Percentiles rank a stretch among this genome's conserved stretches.
These are phyloP conservation scores for Mylabris phalerata DNA, from an alignment of 1,140 invertebrate species.

Conservation along the genomic window DNA sequence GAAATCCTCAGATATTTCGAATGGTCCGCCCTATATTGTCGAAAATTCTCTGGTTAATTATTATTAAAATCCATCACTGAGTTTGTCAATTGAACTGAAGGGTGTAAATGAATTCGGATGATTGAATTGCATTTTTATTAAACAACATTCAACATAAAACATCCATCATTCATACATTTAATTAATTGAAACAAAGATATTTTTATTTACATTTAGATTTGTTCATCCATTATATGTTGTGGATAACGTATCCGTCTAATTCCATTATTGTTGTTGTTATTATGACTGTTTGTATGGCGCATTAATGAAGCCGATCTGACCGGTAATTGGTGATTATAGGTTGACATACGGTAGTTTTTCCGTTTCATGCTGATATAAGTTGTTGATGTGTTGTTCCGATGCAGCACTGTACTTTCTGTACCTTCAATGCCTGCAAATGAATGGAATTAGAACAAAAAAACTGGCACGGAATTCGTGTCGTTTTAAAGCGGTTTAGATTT, in stretches of 20 bases:
- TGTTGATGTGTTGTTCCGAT: constrained; percentile 56
- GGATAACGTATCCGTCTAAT: constrained; percentile 5
- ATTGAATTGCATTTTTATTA: too few species aligned
- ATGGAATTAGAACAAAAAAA: neutral
- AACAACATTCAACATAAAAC: too few species aligned
- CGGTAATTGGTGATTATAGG: constrained; percentile 24
- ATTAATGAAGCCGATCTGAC: constrained; percentile 23
- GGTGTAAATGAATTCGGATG: too few species aligned
- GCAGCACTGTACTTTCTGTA: constrained; percentile 48
- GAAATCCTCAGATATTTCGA: too few species aligned
- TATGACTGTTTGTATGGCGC: neutral
- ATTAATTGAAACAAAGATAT: too few species aligned
- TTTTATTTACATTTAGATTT: constrained; percentile 4
- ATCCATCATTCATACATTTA: too few species aligned
- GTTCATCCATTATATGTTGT: constrained; percentile 7
- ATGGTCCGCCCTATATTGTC: too few species aligned
- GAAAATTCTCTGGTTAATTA: too few species aligned
- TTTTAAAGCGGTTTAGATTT: too few species aligned
- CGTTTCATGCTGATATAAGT: constrained; percentile 49
- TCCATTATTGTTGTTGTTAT: constrained; percentile 7
- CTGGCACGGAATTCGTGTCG: too few species aligned
- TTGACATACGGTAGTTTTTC: constrained; percentile 19
- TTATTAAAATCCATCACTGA: too few species aligned
- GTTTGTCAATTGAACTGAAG: too few species aligned
- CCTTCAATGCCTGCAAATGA: constrained; percentile 36